Evolutionary conservation across 2,797 vertebrate genomes (phyloP), one percentile per base, ranked within the genome.

Genomic region (Rhabdophis nuchalis): DNA sequence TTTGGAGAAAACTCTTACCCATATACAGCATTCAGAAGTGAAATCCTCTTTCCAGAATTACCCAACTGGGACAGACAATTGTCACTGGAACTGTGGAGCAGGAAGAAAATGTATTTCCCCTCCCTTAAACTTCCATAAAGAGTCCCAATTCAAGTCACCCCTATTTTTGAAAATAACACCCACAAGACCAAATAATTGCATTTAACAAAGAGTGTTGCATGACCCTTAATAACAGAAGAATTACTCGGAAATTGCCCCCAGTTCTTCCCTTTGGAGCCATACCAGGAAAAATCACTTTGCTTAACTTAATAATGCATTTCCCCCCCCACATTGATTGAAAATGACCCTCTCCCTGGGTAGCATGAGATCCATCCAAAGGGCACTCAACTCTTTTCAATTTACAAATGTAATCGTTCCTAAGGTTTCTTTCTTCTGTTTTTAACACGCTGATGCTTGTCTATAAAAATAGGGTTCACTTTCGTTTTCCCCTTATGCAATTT

Each of bases 401-500:
- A 89, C 58, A 86, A 64, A 86, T 53, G 50, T 41, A 85, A 89
- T 89, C 16, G 23, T 86, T 13, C 23, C 46, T 18, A 57, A 91
- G 50, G n/a, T 56, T 89, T 72, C 4, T 87, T 57, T 92, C n/a
- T n/a, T n/a, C n/a, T n/a, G 46, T 57, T 57, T 57, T 57, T 85
- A 53, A 85, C 16, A 14, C 10, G 46, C 93, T 95, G 93, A 91
- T 85, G 95, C 85, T 89, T 89, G 93, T 77, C 93, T 13, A 29
- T 87, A 96, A 94, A 94, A 96, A 95, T 36, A 72, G 13, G 93
- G 92, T 95, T 92, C 92, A 72, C 12, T 89, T 88, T 56, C 23
- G 88, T 95, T 95, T 96, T 91, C 95, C 96, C 94, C 94, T 96
- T 95, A 96, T 96, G 87, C 90, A 92, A 95, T 94, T 94, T 94